Conservation (phyloP, 2,888 invertebrate genomes). For the Aleiodes leptofemur region DNA sequence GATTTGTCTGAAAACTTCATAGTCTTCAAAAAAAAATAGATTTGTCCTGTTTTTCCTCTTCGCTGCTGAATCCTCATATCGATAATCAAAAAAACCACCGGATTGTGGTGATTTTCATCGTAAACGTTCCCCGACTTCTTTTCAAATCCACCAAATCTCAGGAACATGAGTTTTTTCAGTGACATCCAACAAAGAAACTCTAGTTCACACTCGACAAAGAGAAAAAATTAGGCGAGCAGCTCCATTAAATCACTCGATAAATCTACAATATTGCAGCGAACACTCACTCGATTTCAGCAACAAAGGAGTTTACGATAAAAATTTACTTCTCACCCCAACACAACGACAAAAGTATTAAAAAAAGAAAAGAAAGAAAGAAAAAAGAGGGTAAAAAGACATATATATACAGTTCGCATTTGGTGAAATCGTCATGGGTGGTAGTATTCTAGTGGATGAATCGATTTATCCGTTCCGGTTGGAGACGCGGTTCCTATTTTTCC, state of each 20-base stretch:
- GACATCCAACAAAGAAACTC: too few species aligned
- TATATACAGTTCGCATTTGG: constrained; percentile 58
- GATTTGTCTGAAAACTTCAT: too few species aligned
- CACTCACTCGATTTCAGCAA: constrained; percentile 2
- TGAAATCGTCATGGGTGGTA: constrained; percentile 56
- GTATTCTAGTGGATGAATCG: constrained; percentile 56
- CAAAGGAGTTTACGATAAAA: constrained; percentile 4
- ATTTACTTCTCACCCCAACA: constrained; percentile 12
- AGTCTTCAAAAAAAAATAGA: too few species aligned
- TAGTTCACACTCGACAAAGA: too few species aligned
- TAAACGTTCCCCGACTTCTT: too few species aligned
- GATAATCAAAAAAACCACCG: too few species aligned
- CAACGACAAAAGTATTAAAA: not conserved
- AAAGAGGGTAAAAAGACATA: constrained; percentile 54
- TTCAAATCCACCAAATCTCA: too few species aligned
- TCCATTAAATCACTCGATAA: constrained; percentile 23
- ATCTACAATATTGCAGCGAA: not conserved
- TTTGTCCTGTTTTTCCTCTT: too few species aligned
- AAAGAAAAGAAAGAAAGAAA: constrained; percentile 7
- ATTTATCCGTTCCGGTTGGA: constrained; percentile 57
- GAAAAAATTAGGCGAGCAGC: too few species aligned
- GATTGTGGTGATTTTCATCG: too few species aligned
- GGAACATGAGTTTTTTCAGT: too few species aligned
- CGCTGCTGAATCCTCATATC: too few species aligned
- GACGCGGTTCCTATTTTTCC: constrained; percentile 38